A percentile compares a stretch with the other conserved stretches of the same genome.
phyloP scores from a whole-genome alignment of 2,888 invertebrate genomes.

The Cosmorhoe ocellata region DNA sequence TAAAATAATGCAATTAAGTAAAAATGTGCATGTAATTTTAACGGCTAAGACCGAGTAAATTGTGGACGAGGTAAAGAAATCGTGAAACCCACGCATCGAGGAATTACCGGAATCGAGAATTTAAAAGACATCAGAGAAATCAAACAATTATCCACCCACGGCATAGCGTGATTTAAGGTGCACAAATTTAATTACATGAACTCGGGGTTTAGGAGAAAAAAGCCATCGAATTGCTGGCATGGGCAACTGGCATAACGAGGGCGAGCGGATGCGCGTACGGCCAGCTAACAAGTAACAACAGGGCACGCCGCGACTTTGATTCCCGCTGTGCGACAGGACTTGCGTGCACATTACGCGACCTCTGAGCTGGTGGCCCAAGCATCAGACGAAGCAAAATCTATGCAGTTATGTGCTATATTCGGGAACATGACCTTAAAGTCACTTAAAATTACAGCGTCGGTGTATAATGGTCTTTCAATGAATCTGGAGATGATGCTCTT shows the following conservation, averaged over 20 bases:
- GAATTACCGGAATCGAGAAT: constrained; percentile 35
- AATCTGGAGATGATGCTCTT: no score
- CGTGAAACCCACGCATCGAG: constrained; percentile 25
- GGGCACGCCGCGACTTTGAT: constrained; percentile 60
- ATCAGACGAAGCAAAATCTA: constrained; percentile 39
- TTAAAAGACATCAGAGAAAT: constrained; percentile 35
- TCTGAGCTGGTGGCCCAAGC: constrained; percentile 42
- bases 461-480: no score
- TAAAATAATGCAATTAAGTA: constrained; percentile 14
- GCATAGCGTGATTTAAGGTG: constrained; percentile 34
- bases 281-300: constrained; percentile 58
- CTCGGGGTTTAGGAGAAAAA: constrained; percentile 28
- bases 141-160: constrained; percentile 38
- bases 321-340: constrained; percentile 72
- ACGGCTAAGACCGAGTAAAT: constrained; percentile 14
- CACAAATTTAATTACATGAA: constrained; percentile 33
- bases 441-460: no score
- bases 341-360: constrained; percentile 58
- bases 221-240: constrained; percentile 20
- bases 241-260: constrained; percentile 45
- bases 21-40: constrained; percentile 4
- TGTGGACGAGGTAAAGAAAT: constrained; percentile 16
- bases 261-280: constrained; percentile 49
- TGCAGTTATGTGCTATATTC: background rate
- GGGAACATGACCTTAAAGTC: no score